Conservation (phyloP, 2,113 vertebrate genomes). For the Tringa solitaria region DNA sequence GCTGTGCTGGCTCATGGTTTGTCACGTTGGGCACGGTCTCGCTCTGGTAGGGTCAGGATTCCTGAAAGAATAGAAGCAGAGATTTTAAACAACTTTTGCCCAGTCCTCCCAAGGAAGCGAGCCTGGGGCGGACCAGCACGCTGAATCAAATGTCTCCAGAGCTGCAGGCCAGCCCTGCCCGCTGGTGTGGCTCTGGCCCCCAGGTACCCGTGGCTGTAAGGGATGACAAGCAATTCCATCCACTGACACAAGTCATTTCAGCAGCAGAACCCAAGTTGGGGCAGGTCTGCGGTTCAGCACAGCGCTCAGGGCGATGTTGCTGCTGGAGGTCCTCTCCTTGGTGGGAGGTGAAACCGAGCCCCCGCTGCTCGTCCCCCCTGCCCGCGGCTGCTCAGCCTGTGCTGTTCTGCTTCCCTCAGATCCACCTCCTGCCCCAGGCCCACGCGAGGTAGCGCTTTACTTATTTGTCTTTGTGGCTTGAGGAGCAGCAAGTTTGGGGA, state of each 20-base stretch:
- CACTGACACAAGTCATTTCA: neutral
- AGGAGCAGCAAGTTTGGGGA: neutral
- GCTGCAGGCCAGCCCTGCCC: neutral
- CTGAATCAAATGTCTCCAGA: neutral
- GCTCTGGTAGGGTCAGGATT: neutral
- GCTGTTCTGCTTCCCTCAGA: neutral
- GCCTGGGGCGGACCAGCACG: neutral
- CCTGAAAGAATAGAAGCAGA: neutral
- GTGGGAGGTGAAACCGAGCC: neutral
- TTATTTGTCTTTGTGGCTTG: neutral
- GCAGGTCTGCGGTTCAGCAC: neutral
- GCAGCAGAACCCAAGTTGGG: neutral
- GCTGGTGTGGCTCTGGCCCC: neutral
- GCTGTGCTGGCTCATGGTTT: neutral
- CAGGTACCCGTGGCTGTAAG: neutral
- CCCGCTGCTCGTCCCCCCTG: neutral
- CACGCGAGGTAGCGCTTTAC: neutral
- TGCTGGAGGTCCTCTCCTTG: neutral
- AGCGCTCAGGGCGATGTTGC: neutral
- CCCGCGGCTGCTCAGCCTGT: neutral
- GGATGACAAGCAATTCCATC: neutral
- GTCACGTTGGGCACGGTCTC: accelerated
- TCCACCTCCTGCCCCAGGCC: neutral
- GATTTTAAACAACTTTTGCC: neutral
- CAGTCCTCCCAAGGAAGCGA: neutral